phyloP scores from a whole-genome alignment of 1,140 invertebrate genomes.

The Kradibia gibbosae region DNA sequence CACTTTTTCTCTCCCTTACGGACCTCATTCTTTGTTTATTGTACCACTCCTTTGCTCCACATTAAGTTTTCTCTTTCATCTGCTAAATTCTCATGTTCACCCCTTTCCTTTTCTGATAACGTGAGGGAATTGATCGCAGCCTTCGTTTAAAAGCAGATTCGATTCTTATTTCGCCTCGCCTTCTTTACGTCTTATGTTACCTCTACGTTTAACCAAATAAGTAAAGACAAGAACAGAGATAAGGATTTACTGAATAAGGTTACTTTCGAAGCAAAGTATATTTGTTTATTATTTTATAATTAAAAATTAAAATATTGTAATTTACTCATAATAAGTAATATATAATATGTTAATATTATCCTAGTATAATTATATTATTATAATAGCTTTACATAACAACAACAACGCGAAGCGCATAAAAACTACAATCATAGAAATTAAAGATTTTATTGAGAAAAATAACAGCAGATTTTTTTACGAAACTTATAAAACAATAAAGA shows the following conservation, averaged over 20 bases:
- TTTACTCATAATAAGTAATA: no score
- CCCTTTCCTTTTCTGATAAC: background rate
- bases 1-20: background rate
- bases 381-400: no score
- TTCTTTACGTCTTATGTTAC: background rate
- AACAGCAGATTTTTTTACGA: no score
- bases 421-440: no score
- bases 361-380: no score
- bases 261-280: conserved; percentile 22
- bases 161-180: background rate
- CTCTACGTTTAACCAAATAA: background rate
- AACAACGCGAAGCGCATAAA: no score
- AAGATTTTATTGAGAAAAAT: no score
- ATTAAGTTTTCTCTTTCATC: background rate
- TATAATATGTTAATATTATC: no score
- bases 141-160: background rate
- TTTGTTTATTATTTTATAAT: conserved; percentile 27
- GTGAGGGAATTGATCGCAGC: no score
- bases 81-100: background rate
- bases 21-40: background rate
- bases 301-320: no score
- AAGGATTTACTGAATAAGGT: background rate
- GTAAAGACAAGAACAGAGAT: background rate
- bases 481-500: no score
- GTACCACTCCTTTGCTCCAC: background rate